A percentile compares a stretch with the other conserved stretches of the same genome.
Evolutionary conservation across 2,888 invertebrate species (phyloP).

Genomic region (Monopis laevigella): DNA sequence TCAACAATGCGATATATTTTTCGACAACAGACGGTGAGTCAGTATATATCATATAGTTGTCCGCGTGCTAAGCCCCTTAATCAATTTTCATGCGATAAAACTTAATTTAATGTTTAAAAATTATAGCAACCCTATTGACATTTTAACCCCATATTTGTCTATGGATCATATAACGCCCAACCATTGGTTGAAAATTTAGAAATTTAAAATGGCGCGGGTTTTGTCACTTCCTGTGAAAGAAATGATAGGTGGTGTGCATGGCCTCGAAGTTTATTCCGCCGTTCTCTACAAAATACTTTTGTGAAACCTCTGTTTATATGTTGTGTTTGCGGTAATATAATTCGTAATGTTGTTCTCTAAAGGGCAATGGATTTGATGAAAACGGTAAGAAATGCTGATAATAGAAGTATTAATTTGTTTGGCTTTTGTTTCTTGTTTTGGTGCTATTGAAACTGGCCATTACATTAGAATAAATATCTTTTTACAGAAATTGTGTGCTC

Average conservation of each 20-base stretch:
- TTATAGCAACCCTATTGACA: too few species aligned
- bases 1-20: too few species aligned
- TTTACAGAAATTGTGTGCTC: slow-evolving; percentile 65
- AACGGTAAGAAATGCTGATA: slow-evolving; percentile 57
- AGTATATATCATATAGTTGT: too few species aligned
- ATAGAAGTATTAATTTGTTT: slow-evolving; percentile 49
- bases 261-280: slow-evolving; percentile 53
- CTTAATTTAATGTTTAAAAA: too few species aligned
- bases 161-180: neutral
- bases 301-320: slow-evolving; percentile 42
- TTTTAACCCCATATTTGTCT: too few species aligned
- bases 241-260: slow-evolving; percentile 51
- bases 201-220: slow-evolving; percentile 53
- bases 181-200: slow-evolving; percentile 1
- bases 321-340: slow-evolving; percentile 47
- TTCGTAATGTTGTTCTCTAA: slow-evolving; percentile 65
- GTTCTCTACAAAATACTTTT: slow-evolving; percentile 47
- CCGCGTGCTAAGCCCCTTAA: too few species aligned
- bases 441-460: slow-evolving; percentile 67
- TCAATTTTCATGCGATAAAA: too few species aligned
- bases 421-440: slow-evolving; percentile 69
- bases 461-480: slow-evolving; percentile 68
- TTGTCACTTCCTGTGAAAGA: slow-evolving; percentile 67
- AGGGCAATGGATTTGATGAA: slow-evolving; percentile 70
- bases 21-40: too few species aligned